Evolutionary conservation across 2,888 invertebrate genomes (phyloP).

Genomic region (Caenorhabditis sinica): DNA sequence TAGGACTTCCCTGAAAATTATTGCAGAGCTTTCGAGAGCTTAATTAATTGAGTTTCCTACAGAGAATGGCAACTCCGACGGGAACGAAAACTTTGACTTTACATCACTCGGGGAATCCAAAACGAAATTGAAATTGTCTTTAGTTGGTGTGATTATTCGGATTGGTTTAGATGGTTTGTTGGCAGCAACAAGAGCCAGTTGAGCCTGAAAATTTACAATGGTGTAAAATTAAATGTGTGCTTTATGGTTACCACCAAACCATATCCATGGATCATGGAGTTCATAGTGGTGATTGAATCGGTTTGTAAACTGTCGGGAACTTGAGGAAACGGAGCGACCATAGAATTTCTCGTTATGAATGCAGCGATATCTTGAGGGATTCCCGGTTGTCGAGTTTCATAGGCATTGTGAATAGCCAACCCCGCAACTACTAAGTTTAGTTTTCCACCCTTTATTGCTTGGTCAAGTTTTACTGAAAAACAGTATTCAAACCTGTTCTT

Average conservation of each 20-base stretch:
- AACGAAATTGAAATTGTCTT: conserved; percentile 1
- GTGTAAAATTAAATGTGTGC: too few relatives aligned
- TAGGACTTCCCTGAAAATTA: background rate
- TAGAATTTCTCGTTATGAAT: background rate
- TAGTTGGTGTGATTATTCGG: background rate
- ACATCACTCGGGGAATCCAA: background rate
- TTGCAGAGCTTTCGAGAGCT: background rate
- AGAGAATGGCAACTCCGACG: background rate
- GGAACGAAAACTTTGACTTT: background rate
- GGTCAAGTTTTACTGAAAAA: background rate
- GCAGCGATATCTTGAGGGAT: background rate
- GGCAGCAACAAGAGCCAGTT: background rate
- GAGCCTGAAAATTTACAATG: background rate
- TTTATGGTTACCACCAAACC: background rate
- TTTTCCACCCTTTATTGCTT: background rate
- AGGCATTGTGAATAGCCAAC: conserved; percentile 9
- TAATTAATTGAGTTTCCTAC: background rate
- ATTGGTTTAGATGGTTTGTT: background rate
- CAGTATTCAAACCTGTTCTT: background rate
- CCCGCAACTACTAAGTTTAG: background rate
- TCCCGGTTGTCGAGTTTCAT: background rate
- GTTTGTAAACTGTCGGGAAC: background rate
- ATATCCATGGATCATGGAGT: conserved; percentile 9
- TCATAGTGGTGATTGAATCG: background rate
- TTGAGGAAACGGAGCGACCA: background rate